A percentile compares a stretch with the other conserved stretches of the same genome.
Evolutionary conservation across 2,797 vertebrate species (phyloP).

Genomic region (Acropternis orthonyx): DNA sequence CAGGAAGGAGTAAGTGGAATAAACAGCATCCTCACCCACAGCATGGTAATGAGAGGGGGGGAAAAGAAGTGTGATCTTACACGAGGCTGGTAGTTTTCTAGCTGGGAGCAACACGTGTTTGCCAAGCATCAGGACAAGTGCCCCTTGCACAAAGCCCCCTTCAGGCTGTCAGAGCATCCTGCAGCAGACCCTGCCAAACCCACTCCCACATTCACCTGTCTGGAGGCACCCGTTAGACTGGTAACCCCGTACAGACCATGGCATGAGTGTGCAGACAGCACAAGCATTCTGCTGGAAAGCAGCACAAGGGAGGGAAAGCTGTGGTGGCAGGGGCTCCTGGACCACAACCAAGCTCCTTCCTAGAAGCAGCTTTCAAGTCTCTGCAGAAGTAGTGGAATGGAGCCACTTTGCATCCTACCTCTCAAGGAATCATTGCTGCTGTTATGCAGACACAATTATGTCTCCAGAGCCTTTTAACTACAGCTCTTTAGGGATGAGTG

Average conservation of each 20-base stretch:
- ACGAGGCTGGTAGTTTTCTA: neutral
- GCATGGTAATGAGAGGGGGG: accelerated
- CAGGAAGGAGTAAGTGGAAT: neutral
- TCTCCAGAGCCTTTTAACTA: conserved; percentile 49
- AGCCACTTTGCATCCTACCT: conserved; percentile 37
- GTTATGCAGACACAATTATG: conserved; percentile 25
- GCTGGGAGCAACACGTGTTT: accelerated
- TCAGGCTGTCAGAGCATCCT: neutral
- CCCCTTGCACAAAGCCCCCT: neutral
- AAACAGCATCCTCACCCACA: neutral
- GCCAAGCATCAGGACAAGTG: neutral
- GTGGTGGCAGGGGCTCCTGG: neutral
- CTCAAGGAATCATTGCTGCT: conserved; percentile 28
- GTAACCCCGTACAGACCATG: accelerated
- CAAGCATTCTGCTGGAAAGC: neutral
- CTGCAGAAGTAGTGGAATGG: conserved; percentile 19
- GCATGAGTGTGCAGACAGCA: accelerated
- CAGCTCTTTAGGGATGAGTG: conserved; percentile 43
- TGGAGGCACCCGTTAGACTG: neutral
- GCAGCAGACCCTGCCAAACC: neutral
- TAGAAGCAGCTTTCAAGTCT: conserved; percentile 13
- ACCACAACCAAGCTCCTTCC: neutral
- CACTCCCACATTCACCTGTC: neutral
- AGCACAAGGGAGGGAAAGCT: neutral
- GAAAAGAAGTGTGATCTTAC: neutral